Base-by-base conservation (phyloP, 2,888 invertebrate species). In the Ceramica pisi region DNA sequence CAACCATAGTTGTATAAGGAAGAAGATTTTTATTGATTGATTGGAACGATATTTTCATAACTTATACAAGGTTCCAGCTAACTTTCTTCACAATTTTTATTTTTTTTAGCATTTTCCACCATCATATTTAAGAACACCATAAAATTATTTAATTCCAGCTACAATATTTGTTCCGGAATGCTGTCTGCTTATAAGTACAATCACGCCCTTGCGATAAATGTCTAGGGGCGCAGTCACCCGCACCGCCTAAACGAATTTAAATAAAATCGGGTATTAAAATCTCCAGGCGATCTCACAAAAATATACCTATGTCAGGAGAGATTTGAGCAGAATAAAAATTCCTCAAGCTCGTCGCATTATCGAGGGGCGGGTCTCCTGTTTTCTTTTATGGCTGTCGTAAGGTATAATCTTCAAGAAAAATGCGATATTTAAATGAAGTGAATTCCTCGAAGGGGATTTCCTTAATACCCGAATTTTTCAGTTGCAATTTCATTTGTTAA, bases 331-430 rank as follows among this genome's bases (percentile, higher is more conserved):
- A 95, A 95, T 95, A 95, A 95, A 94, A 96, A 96, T 96, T 96
- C 96, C 94, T 94, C 89, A 90, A 91, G 90, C 93, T 92, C 94
- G 94, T 93, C 95, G 94, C 94, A 94, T 95, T 95, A 95, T 94
- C 94, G 93, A 93, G 93, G 95, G 95, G 94, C 91, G 93, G 92
- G 90, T 86, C 92, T 93, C 90, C 95, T 95, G 95, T 95, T 95
- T 96, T 95, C 95, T 94, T 96, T 96, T 96, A 96, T 95, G 92
- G 95, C 94, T 95, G 95, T 95, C 95, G 95, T 95, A 94, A 94
- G 94, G 94, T 95, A 96, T 96, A 96, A 96, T 96, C 96, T 96
- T 95, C 92, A 92, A 94, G 95, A 96, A 96, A 96, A 96, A 96
- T 95, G 95, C 94, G 94, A 96, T 96, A 95, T 95, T 96, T 95